Percentiles rank a stretch among this genome's conserved stretches.
phyloP scores from a whole-genome alignment of 2,113 vertebrate species.

The Eulacestoma nigropectus region DNA sequence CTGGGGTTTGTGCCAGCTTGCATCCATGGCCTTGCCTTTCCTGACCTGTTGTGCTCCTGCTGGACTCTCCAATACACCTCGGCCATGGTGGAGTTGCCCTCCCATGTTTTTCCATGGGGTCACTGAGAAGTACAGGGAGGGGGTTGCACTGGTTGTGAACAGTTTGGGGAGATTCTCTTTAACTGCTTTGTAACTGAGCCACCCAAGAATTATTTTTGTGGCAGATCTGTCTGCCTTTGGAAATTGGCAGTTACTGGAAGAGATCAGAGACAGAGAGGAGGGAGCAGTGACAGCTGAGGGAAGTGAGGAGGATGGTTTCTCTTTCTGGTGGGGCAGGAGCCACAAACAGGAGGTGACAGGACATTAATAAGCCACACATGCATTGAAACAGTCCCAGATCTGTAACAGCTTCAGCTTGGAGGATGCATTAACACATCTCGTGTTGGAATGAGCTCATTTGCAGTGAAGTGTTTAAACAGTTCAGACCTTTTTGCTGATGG shows the following conservation, averaged over 20 bases:
- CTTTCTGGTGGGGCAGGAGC: not conserved
- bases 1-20: not conserved
- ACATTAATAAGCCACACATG: accelerated
- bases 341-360: accelerated
- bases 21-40: accelerated
- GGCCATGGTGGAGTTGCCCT: accelerated
- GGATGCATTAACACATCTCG: accelerated
- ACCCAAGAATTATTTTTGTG: not conserved
- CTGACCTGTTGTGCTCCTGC: not conserved
- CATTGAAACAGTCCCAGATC: not conserved
- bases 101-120: accelerated
- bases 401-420: too few relatives aligned
- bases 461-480: accelerated
- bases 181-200: not conserved
- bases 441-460: accelerated
- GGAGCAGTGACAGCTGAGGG: not conserved
- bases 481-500: not conserved
- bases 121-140: not conserved
- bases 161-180: not conserved
- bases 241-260: not conserved
- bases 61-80: accelerated
- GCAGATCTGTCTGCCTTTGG: not conserved
- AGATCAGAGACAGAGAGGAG: not conserved
- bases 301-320: not conserved
- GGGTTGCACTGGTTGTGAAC: accelerated